Base-by-base conservation (phyloP, 2,113 vertebrate species). In the Ornithorhynchus anatinus region DNA sequence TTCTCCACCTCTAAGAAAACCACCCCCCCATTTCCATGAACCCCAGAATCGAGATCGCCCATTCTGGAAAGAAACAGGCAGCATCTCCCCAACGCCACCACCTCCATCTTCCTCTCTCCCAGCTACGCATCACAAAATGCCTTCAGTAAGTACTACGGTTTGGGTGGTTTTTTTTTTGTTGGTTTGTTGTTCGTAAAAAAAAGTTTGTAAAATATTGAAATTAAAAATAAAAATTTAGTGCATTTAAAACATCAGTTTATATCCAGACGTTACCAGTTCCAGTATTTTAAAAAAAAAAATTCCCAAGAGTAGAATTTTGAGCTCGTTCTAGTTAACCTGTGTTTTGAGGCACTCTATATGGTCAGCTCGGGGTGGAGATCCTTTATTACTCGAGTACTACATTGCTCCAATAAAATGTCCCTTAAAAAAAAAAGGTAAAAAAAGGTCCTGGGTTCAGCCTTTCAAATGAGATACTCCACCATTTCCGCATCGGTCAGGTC, bases 391-490 rank as follows among this genome's bases (percentile, higher is more conserved):
- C 86, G 82, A 80, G 80, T 84, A 90, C 77, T 89, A 89, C 59
- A 81, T 53, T 58, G 76, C 84, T 72, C 80, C 80, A 84, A 72
- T 79, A 90, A 85, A 89, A 93, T 82, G 75, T 79, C 45, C 60
- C 77, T 72, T 87, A 48, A 66, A 85, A 77, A 84, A 81, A 86
- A 68, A 58, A 86, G 58, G 79, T 67, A 67, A 80, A 79, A 72
- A 77, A 25, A 36, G 64, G 71, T 85, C 81, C 89, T 89, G 86
- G 63, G 79, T 10, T 59, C 56, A 29, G 72, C 62, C 42, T 14
- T 77, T 94, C 84, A 95, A 88, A 95, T 95, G 87, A 95, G 93
- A 92, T 94, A 94, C 88, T 95, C 94, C 87, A 95, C 93, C 90
- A 95, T 89, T 82, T 95, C 94, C 43, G 89, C 89, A 61, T 95